Evolutionary conservation across 2,113 vertebrate species (phyloP).

Genomic region (Toxotes chatareus): DNA sequence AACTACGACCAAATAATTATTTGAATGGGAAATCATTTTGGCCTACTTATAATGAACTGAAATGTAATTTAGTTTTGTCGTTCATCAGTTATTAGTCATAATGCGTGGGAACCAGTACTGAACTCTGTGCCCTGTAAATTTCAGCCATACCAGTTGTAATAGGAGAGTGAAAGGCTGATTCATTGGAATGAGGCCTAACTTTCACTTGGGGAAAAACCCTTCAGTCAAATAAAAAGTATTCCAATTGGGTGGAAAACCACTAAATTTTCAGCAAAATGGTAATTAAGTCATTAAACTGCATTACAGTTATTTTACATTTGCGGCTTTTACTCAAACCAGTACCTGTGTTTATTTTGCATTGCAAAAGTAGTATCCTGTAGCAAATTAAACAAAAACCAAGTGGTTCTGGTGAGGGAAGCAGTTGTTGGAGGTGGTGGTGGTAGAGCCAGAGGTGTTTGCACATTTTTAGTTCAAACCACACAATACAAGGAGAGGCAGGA

Average conservation of each 20-base stretch:
- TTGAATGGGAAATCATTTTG: background rate
- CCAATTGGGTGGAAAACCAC: background rate
- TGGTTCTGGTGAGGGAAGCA: background rate
- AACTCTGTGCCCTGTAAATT: slow-evolving; percentile 1
- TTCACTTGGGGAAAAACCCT: background rate
- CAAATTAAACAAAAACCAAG: too few species aligned
- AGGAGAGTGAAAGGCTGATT: background rate
- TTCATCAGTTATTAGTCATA: background rate
- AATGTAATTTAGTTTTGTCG: background rate
- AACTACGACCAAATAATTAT: background rate
- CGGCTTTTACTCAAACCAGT: background rate
- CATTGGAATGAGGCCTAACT: background rate
- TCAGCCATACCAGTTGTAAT: background rate
- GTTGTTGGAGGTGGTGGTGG: too few species aligned
- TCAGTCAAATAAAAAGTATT: background rate
- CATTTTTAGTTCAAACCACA: background rate
- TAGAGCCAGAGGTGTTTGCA: background rate
- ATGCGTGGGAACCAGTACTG: background rate
- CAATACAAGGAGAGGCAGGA: background rate
- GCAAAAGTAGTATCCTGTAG: too few species aligned
- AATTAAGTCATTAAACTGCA: background rate
- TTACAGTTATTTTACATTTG: background rate
- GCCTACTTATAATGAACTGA: background rate
- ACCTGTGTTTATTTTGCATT: background rate
- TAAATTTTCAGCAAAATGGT: background rate